phyloP scores from a whole-genome alignment of 2,113 vertebrate genomes.

The Tachuris rubrigastra region DNA sequence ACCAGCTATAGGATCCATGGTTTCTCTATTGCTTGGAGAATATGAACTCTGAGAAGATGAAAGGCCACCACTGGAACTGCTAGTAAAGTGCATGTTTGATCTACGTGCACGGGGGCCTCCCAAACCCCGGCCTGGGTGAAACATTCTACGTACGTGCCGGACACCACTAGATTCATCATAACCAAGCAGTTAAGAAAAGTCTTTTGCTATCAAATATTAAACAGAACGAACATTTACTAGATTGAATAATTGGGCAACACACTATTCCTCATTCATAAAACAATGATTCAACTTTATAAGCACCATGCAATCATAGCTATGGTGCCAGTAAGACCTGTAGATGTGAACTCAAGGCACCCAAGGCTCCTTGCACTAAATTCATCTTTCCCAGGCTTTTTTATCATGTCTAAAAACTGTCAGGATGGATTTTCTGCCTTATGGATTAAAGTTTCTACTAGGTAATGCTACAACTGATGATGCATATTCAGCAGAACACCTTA shows the following conservation, averaged over 20 bases:
- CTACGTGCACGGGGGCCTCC: slow-evolving; percentile 94
- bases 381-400: slow-evolving; percentile 3
- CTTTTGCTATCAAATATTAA: slow-evolving; percentile 18
- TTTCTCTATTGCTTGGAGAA: slow-evolving; percentile 98
- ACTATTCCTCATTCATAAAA: slow-evolving; percentile 13
- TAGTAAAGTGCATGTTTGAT: slow-evolving; percentile 99
- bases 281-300: slow-evolving; percentile 9
- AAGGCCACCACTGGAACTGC: slow-evolving; percentile 91
- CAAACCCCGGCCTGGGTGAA: slow-evolving; percentile 94
- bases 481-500: slow-evolving; percentile 9
- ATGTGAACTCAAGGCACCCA: not conserved
- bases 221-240: slow-evolving; percentile 15
- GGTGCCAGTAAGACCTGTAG: not conserved
- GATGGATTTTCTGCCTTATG: not conserved
- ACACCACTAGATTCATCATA: slow-evolving; percentile 98
- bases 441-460: slow-evolving; percentile 3
- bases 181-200: slow-evolving; percentile 80
- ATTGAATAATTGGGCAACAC: not conserved
- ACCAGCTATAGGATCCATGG: slow-evolving; percentile 99
- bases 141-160: slow-evolving; percentile 98
- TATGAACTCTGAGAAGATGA: slow-evolving; percentile 98
- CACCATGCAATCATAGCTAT: not conserved
- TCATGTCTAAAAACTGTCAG: not conserved
- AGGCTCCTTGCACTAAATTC: not conserved
- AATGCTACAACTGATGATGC: not conserved